These are phyloP conservation scores for Ciona savignyi DNA, from an alignment of 23 tunicate genomes.

Conservation along the genomic window DNA sequence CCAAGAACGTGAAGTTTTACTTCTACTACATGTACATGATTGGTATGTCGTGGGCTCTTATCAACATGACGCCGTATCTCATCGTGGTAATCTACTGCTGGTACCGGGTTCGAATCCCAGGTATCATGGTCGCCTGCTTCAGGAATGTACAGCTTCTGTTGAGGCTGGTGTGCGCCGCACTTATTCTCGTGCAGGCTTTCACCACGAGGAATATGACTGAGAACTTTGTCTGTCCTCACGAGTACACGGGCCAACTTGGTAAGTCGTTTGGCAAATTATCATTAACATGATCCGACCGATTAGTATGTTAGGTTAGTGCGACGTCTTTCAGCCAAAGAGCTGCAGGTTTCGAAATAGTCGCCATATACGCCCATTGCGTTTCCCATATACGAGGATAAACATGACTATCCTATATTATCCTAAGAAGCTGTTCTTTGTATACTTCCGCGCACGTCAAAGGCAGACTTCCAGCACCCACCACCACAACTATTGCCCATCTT, in stretches of 20 bases:
- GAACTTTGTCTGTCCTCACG: conserved; percentile 56
- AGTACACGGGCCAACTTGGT: conserved; percentile 50
- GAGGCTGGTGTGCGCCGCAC: conserved; percentile 41
- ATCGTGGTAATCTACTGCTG: conserved; percentile 84
- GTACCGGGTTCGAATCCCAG: conserved; percentile 84
- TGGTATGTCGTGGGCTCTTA: conserved; percentile 86
- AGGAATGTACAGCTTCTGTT: conserved; percentile 65
- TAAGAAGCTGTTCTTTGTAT: no score
- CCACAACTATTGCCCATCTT: no score
- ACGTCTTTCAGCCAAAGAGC: no score
- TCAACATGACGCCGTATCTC: conserved; percentile 66
- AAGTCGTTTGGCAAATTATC: conserved; percentile 3
- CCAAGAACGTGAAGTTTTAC: conserved; percentile 44
- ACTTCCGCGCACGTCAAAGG: no score
- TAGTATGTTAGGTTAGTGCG: no score
- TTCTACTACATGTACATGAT: conserved; percentile 89
- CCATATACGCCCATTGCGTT: no score
- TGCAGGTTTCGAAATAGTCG: no score
- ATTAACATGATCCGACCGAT: background rate
- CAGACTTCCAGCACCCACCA: no score
- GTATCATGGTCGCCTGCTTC: conserved; percentile 49
- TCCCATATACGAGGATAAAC: no score
- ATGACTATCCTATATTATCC: no score
- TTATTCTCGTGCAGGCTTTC: conserved; percentile 71
- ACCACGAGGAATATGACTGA: conserved; percentile 48